Evolutionary conservation across 2,797 vertebrate genomes (phyloP).

Genomic region (Myotis daubentonii): DNA sequence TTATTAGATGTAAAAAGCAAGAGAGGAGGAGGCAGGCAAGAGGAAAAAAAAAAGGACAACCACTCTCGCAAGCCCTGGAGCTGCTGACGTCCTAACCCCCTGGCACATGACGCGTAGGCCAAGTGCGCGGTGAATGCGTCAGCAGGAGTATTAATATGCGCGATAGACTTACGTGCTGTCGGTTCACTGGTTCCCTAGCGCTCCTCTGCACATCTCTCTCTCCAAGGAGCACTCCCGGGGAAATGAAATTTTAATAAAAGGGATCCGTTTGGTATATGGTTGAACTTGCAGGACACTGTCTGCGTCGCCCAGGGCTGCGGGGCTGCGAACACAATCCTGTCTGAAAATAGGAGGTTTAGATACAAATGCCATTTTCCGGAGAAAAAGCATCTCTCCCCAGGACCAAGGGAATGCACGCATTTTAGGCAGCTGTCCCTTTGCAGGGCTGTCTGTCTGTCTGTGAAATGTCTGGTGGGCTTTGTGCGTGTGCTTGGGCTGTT

Average conservation of each 20-base stretch:
- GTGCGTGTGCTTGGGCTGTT: conserved; percentile 59
- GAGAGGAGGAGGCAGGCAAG: not conserved
- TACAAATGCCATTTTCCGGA: conserved; percentile 70
- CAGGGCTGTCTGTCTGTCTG: not conserved
- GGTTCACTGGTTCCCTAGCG: not conserved
- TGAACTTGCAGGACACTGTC: conserved; percentile 56
- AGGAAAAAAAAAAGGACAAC: accelerated
- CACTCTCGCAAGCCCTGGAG: conserved; percentile 35
- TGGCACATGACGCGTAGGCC: not conserved
- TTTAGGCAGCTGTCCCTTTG: conserved; percentile 65
- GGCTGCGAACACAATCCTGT: conserved; percentile 65
- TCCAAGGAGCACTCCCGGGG: conserved; percentile 73
- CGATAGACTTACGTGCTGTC: not conserved
- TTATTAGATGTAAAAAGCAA: not conserved
- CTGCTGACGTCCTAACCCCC: conserved; percentile 30
- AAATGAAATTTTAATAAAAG: conserved; percentile 82
- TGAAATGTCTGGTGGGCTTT: not conserved
- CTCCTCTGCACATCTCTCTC: conserved; percentile 71
- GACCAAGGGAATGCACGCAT: conserved; percentile 46
- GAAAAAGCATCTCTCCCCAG: conserved; percentile 39
- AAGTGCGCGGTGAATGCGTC: conserved; percentile 33
- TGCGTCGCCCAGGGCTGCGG: conserved; percentile 46
- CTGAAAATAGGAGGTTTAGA: conserved; percentile 66
- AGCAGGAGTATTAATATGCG: conserved; percentile 62
- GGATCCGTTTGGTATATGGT: conserved; percentile 1